phyloP scores from a whole-genome alignment of 1,140 invertebrate genomes.

The Trichoplusia ni region DNA sequence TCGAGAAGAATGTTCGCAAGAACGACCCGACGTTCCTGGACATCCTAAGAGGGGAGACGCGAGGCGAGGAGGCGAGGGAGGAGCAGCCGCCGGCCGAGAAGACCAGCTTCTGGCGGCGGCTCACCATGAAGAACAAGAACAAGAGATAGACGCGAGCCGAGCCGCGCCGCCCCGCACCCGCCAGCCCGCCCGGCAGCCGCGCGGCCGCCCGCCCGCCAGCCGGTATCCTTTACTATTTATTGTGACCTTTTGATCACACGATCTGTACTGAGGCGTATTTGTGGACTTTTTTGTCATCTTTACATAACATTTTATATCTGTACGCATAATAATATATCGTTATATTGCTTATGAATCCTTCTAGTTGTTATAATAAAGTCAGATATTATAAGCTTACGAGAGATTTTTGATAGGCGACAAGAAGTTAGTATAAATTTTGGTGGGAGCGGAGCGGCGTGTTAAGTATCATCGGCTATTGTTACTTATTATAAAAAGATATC shows the following conservation, averaged over 20 bases:
- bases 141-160: constrained; percentile 82
- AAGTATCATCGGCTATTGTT: constrained; percentile 62
- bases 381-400: constrained; percentile 20
- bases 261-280: constrained; percentile 12
- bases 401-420: constrained; percentile 7
- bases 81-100: constrained; percentile 84
- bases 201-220: neutral
- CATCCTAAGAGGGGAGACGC: constrained; percentile 84
- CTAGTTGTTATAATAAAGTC: constrained; percentile 22
- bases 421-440: constrained; percentile 19
- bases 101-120: constrained; percentile 87
- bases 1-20: constrained; percentile 84
- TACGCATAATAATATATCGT: constrained; percentile 27
- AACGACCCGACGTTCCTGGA: constrained; percentile 87
- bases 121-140: constrained; percentile 87
- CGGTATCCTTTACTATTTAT: constrained; percentile 11
- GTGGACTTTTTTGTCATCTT: constrained; percentile 20
- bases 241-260: constrained; percentile 27
- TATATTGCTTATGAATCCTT: constrained; percentile 28
- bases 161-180: constrained; percentile 14
- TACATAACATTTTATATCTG: constrained; percentile 27
- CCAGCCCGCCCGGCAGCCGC: neutral
- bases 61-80: constrained; percentile 77
- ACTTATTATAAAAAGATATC: constrained; percentile 70
- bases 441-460: constrained; percentile 54